A percentile compares a stretch with the other conserved stretches of the same genome.
Evolutionary conservation across 2,113 vertebrate species (phyloP).

Genomic region (Eira barbara): DNA sequence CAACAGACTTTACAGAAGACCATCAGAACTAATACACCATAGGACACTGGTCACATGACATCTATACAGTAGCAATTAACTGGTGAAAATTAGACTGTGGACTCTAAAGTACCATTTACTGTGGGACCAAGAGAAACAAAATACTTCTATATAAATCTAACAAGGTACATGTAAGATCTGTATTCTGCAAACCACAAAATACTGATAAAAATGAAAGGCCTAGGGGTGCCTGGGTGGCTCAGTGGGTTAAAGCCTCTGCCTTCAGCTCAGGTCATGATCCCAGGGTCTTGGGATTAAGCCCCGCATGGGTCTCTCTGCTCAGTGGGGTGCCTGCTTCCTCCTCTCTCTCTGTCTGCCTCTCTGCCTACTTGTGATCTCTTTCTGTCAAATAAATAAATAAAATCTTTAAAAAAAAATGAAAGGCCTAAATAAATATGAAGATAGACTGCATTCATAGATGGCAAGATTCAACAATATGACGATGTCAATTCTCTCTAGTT

Average conservation of each 20-base stretch:
- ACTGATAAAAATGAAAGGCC: neutral
- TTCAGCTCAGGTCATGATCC: too few species aligned
- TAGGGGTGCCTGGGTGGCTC: too few species aligned
- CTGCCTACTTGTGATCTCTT: too few species aligned
- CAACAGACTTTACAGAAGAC: neutral
- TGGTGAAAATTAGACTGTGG: neutral
- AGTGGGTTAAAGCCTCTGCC: too few species aligned
- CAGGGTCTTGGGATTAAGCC: too few species aligned
- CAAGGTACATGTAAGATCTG: neutral
- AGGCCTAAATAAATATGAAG: neutral
- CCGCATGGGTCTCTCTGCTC: too few species aligned
- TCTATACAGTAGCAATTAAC: neutral
- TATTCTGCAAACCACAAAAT: neutral
- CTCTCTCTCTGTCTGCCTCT: too few species aligned
- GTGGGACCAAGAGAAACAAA: neutral
- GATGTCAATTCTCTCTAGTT: neutral
- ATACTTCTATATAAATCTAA: neutral
- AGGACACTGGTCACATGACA: neutral
- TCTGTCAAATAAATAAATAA: too few species aligned
- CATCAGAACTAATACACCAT: neutral
- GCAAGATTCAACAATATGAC: neutral
- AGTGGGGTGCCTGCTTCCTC: too few species aligned
- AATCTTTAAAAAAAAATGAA: neutral
- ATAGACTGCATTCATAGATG: neutral
- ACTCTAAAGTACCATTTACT: neutral